phyloP scores from a whole-genome alignment of 2,888 invertebrate genomes.

The Netelia inedita region DNA sequence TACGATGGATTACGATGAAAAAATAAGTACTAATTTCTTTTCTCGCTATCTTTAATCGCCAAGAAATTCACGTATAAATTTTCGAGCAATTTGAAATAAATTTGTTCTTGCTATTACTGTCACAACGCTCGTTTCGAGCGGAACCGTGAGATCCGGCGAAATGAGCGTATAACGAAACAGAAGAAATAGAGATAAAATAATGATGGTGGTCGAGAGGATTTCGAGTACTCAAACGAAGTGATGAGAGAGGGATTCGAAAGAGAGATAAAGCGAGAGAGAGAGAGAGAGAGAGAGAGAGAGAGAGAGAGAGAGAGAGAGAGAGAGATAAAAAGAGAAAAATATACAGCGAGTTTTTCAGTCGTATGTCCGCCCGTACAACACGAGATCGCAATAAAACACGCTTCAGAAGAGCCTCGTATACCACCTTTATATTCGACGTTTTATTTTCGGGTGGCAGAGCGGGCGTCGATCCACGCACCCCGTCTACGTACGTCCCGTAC shows the following conservation, averaged over 20 bases:
- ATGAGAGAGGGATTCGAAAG: neutral
- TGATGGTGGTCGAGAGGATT: neutral
- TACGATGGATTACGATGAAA: no score
- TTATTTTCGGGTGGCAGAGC: constrained; percentile 40
- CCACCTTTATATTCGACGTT: constrained; percentile 32
- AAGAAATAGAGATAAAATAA: neutral
- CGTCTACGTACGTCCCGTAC: constrained; percentile 21
- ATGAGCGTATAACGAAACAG: neutral
- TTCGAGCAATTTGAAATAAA: no score
- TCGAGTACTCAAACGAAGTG: neutral
- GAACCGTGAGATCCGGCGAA: neutral
- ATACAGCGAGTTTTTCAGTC: neutral
- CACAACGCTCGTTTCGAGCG: no score
- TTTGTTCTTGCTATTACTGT: no score
- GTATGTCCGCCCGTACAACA: neutral
- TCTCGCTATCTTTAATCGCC: no score
- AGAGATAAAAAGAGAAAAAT: neutral
- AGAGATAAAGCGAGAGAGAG: neutral
- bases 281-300: no score
- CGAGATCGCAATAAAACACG: constrained; percentile 37
- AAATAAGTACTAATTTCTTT: no score
- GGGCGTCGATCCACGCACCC: neutral
- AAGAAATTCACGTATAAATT: no score
- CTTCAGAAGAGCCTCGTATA: constrained; percentile 34
- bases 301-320: neutral